These are phyloP conservation scores for Echinops telfairi DNA, from an alignment of 2,113 vertebrate genomes.

Conservation along the genomic window DNA sequence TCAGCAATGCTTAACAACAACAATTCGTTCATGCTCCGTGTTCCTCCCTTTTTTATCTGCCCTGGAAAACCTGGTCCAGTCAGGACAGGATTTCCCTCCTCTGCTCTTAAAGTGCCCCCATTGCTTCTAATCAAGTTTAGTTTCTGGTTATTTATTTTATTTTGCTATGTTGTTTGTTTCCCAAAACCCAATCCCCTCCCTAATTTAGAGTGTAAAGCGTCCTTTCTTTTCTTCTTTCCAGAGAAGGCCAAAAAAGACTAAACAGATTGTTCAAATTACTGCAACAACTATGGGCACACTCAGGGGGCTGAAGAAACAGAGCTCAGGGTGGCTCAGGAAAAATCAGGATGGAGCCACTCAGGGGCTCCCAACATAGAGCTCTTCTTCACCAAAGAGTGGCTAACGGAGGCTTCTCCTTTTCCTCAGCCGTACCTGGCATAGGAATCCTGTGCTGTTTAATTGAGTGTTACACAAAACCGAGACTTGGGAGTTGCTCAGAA, in stretches of 20 bases:
- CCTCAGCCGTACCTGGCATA: slow-evolving; percentile 20
- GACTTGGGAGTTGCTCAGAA: slow-evolving; percentile 38
- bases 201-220: slow-evolving; percentile 59
- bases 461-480: slow-evolving; percentile 45
- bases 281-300: slow-evolving; percentile 41
- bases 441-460: slow-evolving; percentile 41
- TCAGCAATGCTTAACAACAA: no score
- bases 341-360: slow-evolving; percentile 56
- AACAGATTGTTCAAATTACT: slow-evolving; percentile 10
- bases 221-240: slow-evolving; percentile 51
- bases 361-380: background rate
- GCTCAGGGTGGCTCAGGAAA: background rate
- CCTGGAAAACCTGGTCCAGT: slow-evolving; percentile 55
- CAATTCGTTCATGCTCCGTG: no score
- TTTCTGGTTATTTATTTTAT: no score
- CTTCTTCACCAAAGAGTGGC: slow-evolving; percentile 33
- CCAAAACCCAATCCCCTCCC: slow-evolving; percentile 35
- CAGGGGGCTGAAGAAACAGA: slow-evolving; percentile 56
- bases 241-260: slow-evolving; percentile 62
- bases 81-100: background rate
- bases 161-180: background rate
- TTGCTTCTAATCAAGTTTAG: slow-evolving; percentile 52
- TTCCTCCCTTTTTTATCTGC: slow-evolving; percentile 44
- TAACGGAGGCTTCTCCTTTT: slow-evolving; percentile 49
- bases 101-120: background rate